phyloP scores from a whole-genome alignment of 2,113 vertebrate genomes.

The Nematolebias whitei region DNA sequence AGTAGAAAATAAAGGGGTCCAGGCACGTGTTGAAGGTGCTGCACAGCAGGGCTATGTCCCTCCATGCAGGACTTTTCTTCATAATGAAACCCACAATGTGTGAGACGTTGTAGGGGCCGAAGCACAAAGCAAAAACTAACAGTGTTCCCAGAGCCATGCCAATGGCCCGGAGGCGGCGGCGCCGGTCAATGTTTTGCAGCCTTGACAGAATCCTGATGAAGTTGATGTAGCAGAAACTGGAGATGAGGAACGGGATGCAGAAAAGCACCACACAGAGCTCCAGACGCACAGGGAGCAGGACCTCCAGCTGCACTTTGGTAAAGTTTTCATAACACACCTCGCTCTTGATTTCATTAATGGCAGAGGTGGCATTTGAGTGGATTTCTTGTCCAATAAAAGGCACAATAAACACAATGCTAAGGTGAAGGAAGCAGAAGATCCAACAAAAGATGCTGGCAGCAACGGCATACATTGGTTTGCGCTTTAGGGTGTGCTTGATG shows the following conservation, averaged over 20 bases:
- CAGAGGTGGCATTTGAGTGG: accelerated
- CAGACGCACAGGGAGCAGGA: conserved; percentile 83
- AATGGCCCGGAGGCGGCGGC: conserved; percentile 75
- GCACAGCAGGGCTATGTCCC: conserved; percentile 80
- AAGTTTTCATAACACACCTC: conserved; percentile 83
- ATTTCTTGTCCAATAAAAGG: conserved; percentile 44
- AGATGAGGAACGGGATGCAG: conserved; percentile 81
- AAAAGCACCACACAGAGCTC: conserved; percentile 85
- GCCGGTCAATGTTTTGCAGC: conserved; percentile 74
- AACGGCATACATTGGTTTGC: conserved; percentile 71
- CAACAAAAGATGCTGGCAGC: conserved; percentile 82
- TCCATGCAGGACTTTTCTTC: conserved; percentile 77
- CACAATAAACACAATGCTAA: conserved; percentile 83
- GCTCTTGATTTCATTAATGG: accelerated
- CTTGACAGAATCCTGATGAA: conserved; percentile 78
- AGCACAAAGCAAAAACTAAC: conserved; percentile 84
- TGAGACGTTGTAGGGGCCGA: conserved; percentile 88
- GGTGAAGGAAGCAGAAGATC: conserved; percentile 79
- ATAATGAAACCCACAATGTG: conserved; percentile 84
- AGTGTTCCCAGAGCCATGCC: conserved; percentile 82
- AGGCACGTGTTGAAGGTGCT: conserved; percentile 88
- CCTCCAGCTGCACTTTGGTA: conserved; percentile 64
- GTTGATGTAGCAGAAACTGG: conserved; percentile 81
- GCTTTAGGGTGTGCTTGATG: conserved; percentile 81
- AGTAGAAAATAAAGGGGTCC: conserved; percentile 90